These are phyloP conservation scores for Helicorthomorpha holstii DNA, from an alignment of 1,140 invertebrate species.

Conservation along the genomic window DNA sequence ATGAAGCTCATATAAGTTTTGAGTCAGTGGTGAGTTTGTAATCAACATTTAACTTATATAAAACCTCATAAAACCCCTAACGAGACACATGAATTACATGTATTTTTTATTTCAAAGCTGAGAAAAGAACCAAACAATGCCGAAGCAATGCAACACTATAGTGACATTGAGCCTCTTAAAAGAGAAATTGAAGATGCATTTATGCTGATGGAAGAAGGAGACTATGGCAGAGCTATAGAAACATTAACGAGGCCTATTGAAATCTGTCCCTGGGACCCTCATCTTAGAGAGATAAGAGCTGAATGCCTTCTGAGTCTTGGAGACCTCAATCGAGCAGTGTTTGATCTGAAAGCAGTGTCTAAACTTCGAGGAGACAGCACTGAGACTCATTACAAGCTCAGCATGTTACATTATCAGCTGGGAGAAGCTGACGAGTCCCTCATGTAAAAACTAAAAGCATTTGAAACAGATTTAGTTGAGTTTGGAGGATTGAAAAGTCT, in stretches of 20 bases:
- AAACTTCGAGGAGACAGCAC: constrained; percentile 84
- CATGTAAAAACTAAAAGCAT: constrained; percentile 36
- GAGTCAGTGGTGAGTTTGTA: constrained; percentile 68
- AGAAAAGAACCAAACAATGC: constrained; percentile 53
- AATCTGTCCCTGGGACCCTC: constrained; percentile 69
- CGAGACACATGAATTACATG: background rate
- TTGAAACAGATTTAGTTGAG: background rate
- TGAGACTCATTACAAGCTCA: constrained; percentile 64
- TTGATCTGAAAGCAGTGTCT: constrained; percentile 75
- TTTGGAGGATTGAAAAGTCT: constrained; percentile 3
- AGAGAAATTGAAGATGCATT: constrained; percentile 48
- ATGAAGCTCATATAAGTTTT: constrained; percentile 65
- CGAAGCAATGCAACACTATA: constrained; percentile 48
- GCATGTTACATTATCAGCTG: constrained; percentile 66
- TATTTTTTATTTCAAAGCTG: constrained; percentile 33
- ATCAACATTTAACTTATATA: background rate
- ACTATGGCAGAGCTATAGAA: constrained; percentile 50
- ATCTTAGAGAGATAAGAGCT: constrained; percentile 65
- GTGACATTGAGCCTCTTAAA: constrained; percentile 41
- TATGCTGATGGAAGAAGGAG: constrained; percentile 41
- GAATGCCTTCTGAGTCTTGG: constrained; percentile 62
- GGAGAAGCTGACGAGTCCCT: constrained; percentile 83
- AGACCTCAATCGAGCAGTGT: constrained; percentile 71
- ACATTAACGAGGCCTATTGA: constrained; percentile 31
- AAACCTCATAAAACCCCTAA: background rate